Evolutionary conservation across 1,140 invertebrate genomes (phyloP).

Genomic region (Drosophila santomea): DNA sequence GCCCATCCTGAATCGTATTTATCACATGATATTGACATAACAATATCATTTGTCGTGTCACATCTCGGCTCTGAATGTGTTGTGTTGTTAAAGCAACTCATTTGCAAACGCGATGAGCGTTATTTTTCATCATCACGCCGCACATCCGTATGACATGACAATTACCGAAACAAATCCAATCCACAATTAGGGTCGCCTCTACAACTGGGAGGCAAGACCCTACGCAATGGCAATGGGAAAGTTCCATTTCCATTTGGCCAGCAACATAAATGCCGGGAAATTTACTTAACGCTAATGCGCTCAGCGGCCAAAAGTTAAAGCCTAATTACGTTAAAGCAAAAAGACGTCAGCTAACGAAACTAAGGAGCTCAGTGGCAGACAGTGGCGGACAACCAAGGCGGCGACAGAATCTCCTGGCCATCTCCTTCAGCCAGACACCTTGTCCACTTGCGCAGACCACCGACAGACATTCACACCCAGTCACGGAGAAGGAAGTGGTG

Average conservation of each 20-base stretch:
- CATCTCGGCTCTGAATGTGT: background rate
- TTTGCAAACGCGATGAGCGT: slow-evolving; percentile 1
- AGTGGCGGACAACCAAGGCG: background rate
- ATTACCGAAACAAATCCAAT: slow-evolving; percentile 23
- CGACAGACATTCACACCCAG: slow-evolving; percentile 36
- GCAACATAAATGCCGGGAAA: slow-evolving; percentile 35
- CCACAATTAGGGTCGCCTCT: slow-evolving; percentile 18
- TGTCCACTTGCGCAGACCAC: slow-evolving; percentile 39
- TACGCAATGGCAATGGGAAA: slow-evolving; percentile 9
- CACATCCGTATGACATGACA: slow-evolving; percentile 43
- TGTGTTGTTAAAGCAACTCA: background rate
- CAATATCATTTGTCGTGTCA: background rate
- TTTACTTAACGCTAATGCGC: slow-evolving; percentile 49
- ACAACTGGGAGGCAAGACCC: background rate
- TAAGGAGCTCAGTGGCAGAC: slow-evolving; percentile 19
- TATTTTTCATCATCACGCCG: slow-evolving; percentile 34
- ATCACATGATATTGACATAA: background rate
- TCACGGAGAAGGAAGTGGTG: background rate
- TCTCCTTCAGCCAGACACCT: slow-evolving; percentile 38
- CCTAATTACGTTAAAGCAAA: slow-evolving; percentile 63
- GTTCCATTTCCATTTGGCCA: slow-evolving; percentile 10
- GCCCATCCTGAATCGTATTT: background rate
- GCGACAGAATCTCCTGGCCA: slow-evolving; percentile 15
- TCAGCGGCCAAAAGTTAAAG: slow-evolving; percentile 46
- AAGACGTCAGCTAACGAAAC: slow-evolving; percentile 32